Evolutionary conservation across 1,140 invertebrate species (phyloP).

Genomic region (Episyrphus balteatus): DNA sequence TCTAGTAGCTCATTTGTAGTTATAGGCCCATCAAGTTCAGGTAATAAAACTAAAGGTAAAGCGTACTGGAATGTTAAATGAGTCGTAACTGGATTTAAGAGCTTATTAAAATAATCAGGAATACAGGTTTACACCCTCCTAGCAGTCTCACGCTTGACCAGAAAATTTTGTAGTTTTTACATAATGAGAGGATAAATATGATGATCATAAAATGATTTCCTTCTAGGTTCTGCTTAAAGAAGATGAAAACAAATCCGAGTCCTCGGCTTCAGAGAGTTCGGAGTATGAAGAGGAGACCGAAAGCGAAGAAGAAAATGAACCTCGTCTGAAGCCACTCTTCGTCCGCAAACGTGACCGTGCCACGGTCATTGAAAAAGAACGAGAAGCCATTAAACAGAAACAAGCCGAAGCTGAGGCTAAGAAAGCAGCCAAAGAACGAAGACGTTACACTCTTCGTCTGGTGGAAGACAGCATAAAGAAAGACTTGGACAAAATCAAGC

Average conservation of each 20-base stretch:
- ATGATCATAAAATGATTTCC: not conserved
- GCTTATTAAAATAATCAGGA: too few species aligned
- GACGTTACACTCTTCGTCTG: conserved; percentile 75
- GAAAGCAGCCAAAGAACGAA: conserved; percentile 68
- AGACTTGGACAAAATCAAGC: conserved; percentile 45
- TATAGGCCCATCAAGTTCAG: too few species aligned
- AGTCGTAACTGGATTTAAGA: too few species aligned
- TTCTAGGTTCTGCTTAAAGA: conserved; percentile 41
- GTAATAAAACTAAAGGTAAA: too few species aligned
- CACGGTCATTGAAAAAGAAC: conserved; percentile 89
- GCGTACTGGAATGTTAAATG: too few species aligned
- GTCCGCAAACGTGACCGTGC: conserved; percentile 89
- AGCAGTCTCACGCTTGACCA: too few species aligned
- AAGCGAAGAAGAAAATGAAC: conserved; percentile 53
- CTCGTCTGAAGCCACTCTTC: conserved; percentile 93
- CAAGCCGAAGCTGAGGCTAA: conserved; percentile 68
- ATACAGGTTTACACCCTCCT: too few species aligned
- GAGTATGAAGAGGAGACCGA: conserved; percentile 63
- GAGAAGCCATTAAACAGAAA: conserved; percentile 73
- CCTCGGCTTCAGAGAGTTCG: conserved; percentile 56
- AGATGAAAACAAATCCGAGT: conserved; percentile 67
- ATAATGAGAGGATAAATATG: not conserved
- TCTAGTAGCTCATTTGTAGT: too few species aligned
- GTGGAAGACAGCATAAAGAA: conserved; percentile 82
- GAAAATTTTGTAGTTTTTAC: not conserved